phyloP scores from a whole-genome alignment of 2,113 vertebrate species.

The Tragelaphus scriptus region DNA sequence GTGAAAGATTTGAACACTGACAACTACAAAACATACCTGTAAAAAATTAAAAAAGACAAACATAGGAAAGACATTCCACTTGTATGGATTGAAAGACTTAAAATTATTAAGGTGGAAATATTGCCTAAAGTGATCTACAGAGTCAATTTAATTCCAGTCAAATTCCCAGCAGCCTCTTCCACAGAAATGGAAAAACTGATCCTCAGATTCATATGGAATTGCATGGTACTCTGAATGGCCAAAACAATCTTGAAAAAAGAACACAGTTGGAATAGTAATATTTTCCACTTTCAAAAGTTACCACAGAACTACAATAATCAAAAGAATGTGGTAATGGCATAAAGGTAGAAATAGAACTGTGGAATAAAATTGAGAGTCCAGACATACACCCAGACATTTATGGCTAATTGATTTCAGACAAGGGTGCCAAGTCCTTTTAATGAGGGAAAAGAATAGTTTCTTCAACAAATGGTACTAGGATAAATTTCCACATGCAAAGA shows the following conservation, averaged over 20 bases:
- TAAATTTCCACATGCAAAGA: background rate
- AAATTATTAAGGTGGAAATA: background rate
- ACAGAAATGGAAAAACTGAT: background rate
- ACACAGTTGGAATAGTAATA: background rate
- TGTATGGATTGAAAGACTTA: background rate
- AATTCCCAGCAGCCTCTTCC: background rate
- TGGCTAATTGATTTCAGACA: background rate
- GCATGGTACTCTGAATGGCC: background rate
- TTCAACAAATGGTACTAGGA: background rate
- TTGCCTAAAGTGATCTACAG: background rate
- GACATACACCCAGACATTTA: background rate
- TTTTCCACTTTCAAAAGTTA: background rate
- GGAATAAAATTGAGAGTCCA: background rate
- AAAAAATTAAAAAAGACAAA: background rate
- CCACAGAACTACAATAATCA: background rate
- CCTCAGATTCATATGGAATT: background rate
- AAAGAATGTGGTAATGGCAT: background rate
- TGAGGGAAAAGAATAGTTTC: background rate
- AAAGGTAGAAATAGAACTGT: background rate
- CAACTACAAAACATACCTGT: background rate
- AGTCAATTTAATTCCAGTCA: background rate
- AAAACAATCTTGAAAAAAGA: background rate
- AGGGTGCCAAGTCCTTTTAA: background rate
- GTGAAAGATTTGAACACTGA: background rate
- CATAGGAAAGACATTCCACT: background rate